Evolutionary conservation across 2,797 vertebrate genomes (phyloP).

Genomic region (Garrulus glandarius): DNA sequence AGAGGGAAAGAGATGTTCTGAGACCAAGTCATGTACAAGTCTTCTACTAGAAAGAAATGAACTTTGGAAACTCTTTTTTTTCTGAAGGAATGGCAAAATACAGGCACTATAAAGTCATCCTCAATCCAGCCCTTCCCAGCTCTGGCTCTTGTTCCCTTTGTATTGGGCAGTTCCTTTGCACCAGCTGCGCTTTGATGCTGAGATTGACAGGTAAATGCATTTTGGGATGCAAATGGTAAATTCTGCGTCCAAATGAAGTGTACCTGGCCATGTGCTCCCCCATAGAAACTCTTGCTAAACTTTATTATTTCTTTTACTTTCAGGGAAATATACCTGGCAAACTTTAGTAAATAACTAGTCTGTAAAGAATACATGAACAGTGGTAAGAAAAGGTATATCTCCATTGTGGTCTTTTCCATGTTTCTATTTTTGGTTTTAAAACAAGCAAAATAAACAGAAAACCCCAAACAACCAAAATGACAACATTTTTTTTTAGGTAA

Average conservation of each 20-base stretch:
- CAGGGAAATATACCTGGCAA: background rate
- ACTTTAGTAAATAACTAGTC: background rate
- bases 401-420: background rate
- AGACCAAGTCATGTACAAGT: background rate
- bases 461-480: background rate
- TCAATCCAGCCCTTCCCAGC: background rate
- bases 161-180: background rate
- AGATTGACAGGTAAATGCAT: background rate
- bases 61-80: background rate
- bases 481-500: background rate
- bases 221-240: background rate
- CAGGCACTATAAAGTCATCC: background rate
- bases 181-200: background rate
- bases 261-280: background rate
- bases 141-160: background rate
- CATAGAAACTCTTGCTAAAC: background rate
- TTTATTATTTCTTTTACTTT: background rate
- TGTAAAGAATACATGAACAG: fast-evolving
- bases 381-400: background rate
- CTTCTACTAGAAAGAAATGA: background rate
- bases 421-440: background rate
- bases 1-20: background rate
- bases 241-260: background rate
- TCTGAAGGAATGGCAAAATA: background rate
- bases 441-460: background rate